A percentile compares a stretch with the other conserved stretches of the same genome.
phyloP scores from a whole-genome alignment of 2,888 invertebrate species.

The Tenodera sinensis region DNA sequence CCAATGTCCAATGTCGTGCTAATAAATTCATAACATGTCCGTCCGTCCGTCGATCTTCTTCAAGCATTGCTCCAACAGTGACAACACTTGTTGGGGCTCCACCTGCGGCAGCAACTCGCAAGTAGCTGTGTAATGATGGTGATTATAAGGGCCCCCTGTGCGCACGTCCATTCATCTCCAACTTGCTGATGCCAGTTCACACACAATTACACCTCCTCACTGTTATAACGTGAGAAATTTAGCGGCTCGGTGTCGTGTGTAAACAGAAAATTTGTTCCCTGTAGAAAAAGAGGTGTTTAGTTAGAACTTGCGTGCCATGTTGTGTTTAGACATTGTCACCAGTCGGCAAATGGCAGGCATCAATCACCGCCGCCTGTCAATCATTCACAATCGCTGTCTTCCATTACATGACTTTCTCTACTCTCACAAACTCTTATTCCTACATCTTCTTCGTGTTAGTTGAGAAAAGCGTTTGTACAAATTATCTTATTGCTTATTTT shows the following conservation, averaged over 20 bases:
- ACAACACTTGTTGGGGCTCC: no score
- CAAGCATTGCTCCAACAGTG: no score
- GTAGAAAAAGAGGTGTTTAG: constrained; percentile 11
- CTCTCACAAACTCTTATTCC: no score
- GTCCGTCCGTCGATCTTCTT: no score
- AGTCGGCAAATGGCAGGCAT: constrained; percentile 10
- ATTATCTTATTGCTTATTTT: no score
- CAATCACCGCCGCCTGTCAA: constrained; percentile 8
- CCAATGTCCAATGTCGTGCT: no score
- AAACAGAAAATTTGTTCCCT: constrained; percentile 8
- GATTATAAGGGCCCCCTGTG: not conserved
- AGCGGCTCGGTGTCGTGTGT: constrained; percentile 21
- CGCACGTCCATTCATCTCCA: not conserved
- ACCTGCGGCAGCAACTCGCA: no score
- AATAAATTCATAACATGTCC: no score
- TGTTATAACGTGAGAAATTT: constrained; percentile 27
- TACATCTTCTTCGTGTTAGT: no score
- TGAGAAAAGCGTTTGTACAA: no score
- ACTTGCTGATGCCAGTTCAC: not conserved
- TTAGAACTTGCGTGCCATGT: constrained; percentile 11
- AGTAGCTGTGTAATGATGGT: not conserved
- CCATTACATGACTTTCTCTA: no score
- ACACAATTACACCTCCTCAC: constrained; percentile 4
- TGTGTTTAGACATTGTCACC: constrained; percentile 18
- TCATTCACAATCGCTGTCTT: not conserved